phyloP scores from a whole-genome alignment of 2,888 invertebrate species.

The Trichacis sp. region DNA sequence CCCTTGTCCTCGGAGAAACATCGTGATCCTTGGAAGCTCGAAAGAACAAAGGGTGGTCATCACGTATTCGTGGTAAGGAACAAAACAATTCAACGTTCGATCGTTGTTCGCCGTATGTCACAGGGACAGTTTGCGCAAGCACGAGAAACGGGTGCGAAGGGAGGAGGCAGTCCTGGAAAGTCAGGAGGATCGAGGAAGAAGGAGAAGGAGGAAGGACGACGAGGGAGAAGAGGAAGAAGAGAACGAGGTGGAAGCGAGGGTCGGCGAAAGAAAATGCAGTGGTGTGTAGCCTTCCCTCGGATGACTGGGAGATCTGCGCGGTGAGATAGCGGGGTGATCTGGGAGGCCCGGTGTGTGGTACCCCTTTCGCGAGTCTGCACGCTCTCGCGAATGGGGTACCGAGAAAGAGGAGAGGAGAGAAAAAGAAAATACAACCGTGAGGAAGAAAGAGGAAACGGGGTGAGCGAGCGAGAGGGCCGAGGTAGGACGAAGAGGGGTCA shows the following conservation, averaged over 20 bases:
- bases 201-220: conserved; percentile 25
- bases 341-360: conserved; percentile 69
- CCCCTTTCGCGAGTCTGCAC: conserved; percentile 48
- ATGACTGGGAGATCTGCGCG: conserved; percentile 62
- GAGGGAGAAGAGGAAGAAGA: conserved; percentile 35
- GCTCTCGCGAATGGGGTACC: conserved; percentile 48
- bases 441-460: background rate
- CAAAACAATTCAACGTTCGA: conserved; percentile 37
- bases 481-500: conserved; percentile 39
- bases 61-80: conserved; percentile 34
- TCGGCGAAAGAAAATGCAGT: conserved; percentile 36
- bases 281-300: conserved; percentile 49
- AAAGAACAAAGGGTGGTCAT: conserved; percentile 39
- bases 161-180: conserved; percentile 22
- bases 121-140: conserved; percentile 24
- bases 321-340: conserved; percentile 67
- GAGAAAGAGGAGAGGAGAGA: conserved; percentile 15
- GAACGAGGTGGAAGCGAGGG: conserved; percentile 27
- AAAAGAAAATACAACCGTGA: background rate
- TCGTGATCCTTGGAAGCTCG: conserved; percentile 28
- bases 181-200: conserved; percentile 20
- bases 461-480: conserved; percentile 12
- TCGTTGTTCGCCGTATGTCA: conserved; percentile 33
- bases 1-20: conserved; percentile 5
- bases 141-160: conserved; percentile 19